Evolutionary conservation across 2,888 invertebrate species (phyloP), one percentile per base, ranked within the genome.

Genomic region (Coleophora flavipennella): DNA sequence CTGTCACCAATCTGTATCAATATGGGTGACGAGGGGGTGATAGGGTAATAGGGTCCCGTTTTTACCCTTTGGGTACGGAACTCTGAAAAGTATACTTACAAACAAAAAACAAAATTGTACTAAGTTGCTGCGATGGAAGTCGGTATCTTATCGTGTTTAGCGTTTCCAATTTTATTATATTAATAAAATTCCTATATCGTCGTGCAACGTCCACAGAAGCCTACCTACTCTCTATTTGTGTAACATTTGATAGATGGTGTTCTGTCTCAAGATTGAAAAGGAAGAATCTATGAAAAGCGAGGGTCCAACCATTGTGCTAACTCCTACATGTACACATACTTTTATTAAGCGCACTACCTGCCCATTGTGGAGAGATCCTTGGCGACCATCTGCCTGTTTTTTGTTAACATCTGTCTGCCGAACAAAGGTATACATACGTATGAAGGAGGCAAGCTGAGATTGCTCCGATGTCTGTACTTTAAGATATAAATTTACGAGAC

Each of bases 351-450:
- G 13, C 41, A 39, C 57, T 63, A 59, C 65, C 61, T 62, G 62
- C 53, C 57, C 57, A 58, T 67, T 58, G 59, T 56, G 46, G 46
- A 41, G 46, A 41, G 20, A 20, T 20, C 20, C 20, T 20, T 20
- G 20, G 20, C n/a, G n/a, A 45, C 20, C 67, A 67, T 59, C 60
- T 66, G 67, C 51, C 31, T 38, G 43, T 47, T 51, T 51, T 60
- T 57, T 48, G 44, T 50, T 38, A 45, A 46, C 54, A 59, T 55
- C 58, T 60, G 56, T 43, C 48, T 39, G 14, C 33, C 35, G 41
- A 37, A 44, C 44, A 44, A 53, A 54, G 51, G 50, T 44, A 32
- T 20, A n/a, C 40, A 46, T 41, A 39, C 39, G 44, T 46, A 49
- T 51, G 50, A 47, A 44, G 43, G 26, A 36, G 34, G 41, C 43